These are phyloP conservation scores for Corapipo altera DNA, from an alignment of 2,113 vertebrate species.

Conservation along the genomic window DNA sequence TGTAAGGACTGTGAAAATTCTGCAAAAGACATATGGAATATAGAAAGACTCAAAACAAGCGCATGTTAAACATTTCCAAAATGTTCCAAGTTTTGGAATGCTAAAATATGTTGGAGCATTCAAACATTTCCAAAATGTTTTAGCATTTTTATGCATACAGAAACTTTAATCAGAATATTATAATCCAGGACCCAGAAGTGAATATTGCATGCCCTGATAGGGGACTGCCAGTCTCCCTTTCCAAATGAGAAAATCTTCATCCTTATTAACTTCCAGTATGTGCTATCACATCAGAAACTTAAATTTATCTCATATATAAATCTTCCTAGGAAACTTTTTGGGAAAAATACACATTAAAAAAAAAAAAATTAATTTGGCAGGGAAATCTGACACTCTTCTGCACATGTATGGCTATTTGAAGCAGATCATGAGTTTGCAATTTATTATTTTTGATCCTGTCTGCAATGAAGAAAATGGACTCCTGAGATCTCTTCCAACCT, in stretches of 20 bases:
- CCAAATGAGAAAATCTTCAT: neutral
- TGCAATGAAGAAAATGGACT: conserved; percentile 19
- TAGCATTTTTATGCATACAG: neutral
- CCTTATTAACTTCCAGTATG: neutral
- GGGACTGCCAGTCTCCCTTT: neutral
- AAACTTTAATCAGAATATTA: neutral
- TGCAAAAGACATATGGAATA: neutral
- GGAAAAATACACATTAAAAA: neutral
- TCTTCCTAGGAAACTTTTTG: neutral
- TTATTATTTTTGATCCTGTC: neutral
- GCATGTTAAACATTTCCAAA: neutral
- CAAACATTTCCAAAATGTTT: conserved; percentile 41
- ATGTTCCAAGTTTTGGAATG: conserved; percentile 4
- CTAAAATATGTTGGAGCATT: conserved; percentile 5
- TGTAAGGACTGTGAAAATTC: neutral
- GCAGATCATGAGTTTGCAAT: neutral
- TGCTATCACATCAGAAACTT: neutral
- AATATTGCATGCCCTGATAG: neutral
- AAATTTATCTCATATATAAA: neutral
- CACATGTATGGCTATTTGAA: neutral
- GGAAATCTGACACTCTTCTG: neutral
- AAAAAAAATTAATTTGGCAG: neutral
- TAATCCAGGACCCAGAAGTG: neutral
- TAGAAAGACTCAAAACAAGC: neutral
- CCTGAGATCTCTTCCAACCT: conserved; percentile 40